Conservation (phyloP, 2,113 vertebrate genomes). For the Datnioides undecimradiatus region DNA sequence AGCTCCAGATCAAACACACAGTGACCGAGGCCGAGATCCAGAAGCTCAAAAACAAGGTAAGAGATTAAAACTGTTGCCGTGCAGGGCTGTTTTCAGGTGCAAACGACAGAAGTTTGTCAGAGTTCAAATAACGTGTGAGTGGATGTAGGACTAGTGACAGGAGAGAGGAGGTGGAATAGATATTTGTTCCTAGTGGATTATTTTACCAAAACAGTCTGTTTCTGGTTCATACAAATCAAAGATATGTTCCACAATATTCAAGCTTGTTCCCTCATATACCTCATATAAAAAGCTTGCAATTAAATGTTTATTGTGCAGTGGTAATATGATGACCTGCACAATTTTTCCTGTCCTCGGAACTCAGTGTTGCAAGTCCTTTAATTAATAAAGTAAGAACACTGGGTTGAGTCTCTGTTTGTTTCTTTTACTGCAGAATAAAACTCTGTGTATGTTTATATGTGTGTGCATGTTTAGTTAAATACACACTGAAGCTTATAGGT, state of each 20-base stretch:
- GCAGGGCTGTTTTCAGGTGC: not conserved
- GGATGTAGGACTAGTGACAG: not conserved
- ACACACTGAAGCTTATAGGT: constrained; percentile 4
- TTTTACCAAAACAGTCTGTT: not conserved
- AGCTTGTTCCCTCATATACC: not conserved
- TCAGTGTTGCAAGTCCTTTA: constrained; percentile 1
- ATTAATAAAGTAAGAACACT: not conserved
- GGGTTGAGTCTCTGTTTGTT: not conserved
- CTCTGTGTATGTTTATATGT: not conserved
- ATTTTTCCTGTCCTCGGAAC: not conserved
- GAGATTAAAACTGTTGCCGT: constrained; percentile 55
- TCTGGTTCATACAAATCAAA: not conserved
- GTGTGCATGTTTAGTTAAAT: not conserved
- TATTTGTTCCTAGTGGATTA: not conserved
- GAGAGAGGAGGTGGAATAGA: not conserved
- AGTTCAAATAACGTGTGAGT: constrained; percentile 17
- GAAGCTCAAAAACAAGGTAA: constrained; percentile 99
- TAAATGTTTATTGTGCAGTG: not conserved
- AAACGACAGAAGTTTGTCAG: constrained; percentile 8
- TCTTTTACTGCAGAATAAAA: not conserved
- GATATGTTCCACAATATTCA: not conserved
- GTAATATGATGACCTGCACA: not conserved
- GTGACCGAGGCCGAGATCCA: constrained; percentile 99
- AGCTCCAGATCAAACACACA: constrained; percentile 99
- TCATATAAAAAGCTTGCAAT: not conserved